A percentile compares a stretch with the other conserved stretches of the same genome.
Evolutionary conservation across 2,888 invertebrate genomes (phyloP).

Genomic region (Xanthia icteritia): DNA sequence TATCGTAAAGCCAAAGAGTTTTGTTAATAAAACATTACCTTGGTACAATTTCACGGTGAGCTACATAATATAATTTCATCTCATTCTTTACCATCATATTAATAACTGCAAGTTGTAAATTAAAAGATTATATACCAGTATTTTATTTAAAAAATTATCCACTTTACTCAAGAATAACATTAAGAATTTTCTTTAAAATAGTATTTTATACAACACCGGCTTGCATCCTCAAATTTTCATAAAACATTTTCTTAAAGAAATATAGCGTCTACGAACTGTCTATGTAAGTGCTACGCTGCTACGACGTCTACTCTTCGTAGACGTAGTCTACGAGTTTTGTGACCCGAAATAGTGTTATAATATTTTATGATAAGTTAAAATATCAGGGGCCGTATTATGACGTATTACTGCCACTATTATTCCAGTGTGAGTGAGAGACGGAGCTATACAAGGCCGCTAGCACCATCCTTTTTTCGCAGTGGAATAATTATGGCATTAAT

Average conservation of each 20-base stretch:
- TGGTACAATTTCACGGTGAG: background rate
- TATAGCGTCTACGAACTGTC: constrained; percentile 11
- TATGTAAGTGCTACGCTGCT: constrained; percentile 45
- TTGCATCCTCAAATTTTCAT: constrained; percentile 37
- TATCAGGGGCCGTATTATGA: too few species aligned
- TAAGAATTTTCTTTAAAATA: constrained; percentile 32
- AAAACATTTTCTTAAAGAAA: constrained; percentile 48
- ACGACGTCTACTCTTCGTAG: too few species aligned
- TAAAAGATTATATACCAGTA: too few species aligned
- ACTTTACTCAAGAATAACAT: constrained; percentile 16
- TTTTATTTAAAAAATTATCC: constrained; percentile 24
- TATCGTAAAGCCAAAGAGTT: background rate
- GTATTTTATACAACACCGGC: constrained; percentile 10
- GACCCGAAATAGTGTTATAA: background rate
- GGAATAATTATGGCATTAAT: too few species aligned
- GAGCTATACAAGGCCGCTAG: too few species aligned
- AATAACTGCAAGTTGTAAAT: constrained; percentile 1
- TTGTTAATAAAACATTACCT: too few species aligned
- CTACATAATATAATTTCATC: background rate
- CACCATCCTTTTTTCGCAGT: too few species aligned
- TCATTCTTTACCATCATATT: background rate
- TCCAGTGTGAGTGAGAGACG: too few species aligned
- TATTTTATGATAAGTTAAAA: too few species aligned
- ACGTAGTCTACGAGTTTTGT: constrained; percentile 14
- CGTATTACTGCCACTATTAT: too few species aligned